Percentiles rank a stretch among this genome's conserved stretches.
Conservation (phyloP, 92 coral and sea anemone species). For the Umimayanthus kanabou region DNA sequence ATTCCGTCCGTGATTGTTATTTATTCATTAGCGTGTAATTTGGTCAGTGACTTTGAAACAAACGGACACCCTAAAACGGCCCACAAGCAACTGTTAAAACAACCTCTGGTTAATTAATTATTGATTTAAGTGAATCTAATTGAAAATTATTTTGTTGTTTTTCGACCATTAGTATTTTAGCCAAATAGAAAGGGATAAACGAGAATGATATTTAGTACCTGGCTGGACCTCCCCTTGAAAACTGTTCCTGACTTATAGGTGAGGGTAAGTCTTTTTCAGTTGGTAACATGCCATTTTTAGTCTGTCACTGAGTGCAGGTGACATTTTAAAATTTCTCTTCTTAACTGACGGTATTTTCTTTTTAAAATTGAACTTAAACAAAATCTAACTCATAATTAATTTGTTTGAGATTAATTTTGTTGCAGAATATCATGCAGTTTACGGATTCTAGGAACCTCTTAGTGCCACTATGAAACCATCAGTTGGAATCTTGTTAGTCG, state of each 20-base stretch:
- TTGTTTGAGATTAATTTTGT: background rate
- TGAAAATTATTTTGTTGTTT: background rate
- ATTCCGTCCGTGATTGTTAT: background rate
- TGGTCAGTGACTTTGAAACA: background rate
- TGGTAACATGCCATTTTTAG: too few species aligned
- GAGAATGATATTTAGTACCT: background rate
- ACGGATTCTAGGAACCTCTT: background rate
- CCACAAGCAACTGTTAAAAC: slow-evolving; percentile 4
- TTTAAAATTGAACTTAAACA: too few species aligned
- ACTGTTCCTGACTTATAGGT: background rate
- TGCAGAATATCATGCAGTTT: background rate
- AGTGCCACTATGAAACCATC: background rate
- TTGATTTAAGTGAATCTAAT: background rate
- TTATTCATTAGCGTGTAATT: background rate
- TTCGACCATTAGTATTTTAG: background rate
- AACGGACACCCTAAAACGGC: background rate
- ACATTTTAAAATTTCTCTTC: too few species aligned
- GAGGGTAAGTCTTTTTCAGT: background rate
- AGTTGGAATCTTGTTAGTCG: background rate
- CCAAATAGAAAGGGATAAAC: background rate
- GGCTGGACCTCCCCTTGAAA: background rate
- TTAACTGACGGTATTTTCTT: too few species aligned
- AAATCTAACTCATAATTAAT: too few species aligned
- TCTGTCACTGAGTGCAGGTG: too few species aligned
- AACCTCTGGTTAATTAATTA: background rate